Base-by-base conservation (phyloP, 2,888 invertebrate species). In the Mesoligia furuncula region DNA sequence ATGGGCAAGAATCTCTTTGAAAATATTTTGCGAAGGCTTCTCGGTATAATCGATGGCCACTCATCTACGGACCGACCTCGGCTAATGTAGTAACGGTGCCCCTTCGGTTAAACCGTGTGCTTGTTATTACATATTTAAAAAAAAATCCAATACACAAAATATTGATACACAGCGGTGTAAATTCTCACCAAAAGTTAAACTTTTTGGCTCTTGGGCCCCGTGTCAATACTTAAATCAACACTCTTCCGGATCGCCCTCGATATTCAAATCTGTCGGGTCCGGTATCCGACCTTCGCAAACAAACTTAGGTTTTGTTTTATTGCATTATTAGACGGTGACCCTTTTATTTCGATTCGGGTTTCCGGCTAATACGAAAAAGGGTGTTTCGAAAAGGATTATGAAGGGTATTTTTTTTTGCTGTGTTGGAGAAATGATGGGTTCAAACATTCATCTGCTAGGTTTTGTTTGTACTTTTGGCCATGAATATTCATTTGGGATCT, bases 201-300 rank as follows among this genome's bases (percentile, higher is more conserved):
- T 68, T 42, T 73, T 62, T 20, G 64, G 59, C 36, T 64, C 51
- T 27, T 13, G 42, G 66, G 69, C 31, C 64, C 71, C 84, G 73
- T 83, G 89, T 87, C 88, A 87, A 87, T 86, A 85, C 84, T 88
- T 81, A 86, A 85, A 88, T 86, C 89, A 89, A 88, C 87, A 85
- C 83, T 70, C 65, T 80, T 76, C 68, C 74, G 69, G 79, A 84
- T 88, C 86, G 83, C 79, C 85, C 87, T 77, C 80, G 85, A 86
- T 89, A 90, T 90, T 89, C 89, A 88, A 89, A 90, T 88, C 82
- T 76, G 77, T 79, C 64, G 42, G 74, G 80, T 42, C n/a, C n/a
- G n/a, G n/a, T n/a, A n/a, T 31, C 27, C 39, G 39, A 81, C 85
- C 83, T 84, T 77, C 73, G 72, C 87, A 82, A 87, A 89, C 81